Evolutionary conservation across 2,888 invertebrate genomes (phyloP), one percentile per base, ranked within the genome.

Genomic region (Lapara coniferarum): DNA sequence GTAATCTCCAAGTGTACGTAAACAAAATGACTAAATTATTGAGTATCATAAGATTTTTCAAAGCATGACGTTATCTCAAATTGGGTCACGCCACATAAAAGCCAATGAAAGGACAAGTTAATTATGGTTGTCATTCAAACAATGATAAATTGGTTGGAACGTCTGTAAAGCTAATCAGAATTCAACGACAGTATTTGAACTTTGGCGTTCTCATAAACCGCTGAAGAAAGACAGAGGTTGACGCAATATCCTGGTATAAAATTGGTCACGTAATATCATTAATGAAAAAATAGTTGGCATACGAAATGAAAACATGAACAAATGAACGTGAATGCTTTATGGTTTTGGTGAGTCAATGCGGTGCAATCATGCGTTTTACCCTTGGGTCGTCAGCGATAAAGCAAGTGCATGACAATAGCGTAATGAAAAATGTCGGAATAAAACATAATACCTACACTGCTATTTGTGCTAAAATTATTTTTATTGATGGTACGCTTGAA

Each of bases 151-250:
- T 83, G 81, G 76, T 74, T 71, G 75, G 81, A 83, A 82, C 82
- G 81, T 82, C 80, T 83, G 81, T 80, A 76, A 78, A 75, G 75
- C 82, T 89, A 85, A 91, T 92, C 87, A 89, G 81, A 87, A 92
- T 92, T 92, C 92, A 87, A 80, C 78, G 76, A 77, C 78, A 84
- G 87, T 84, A 80, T 87, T 88, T 91, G 89, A 92, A 88, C 91
- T 90, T 88, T 91, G 88, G 85, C 86, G 83, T 86, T 75, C 78
- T 83, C 84, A 77, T 87, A 82, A 85, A 55, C 66, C 44, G 6
- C 51, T 46, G 56, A 86, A 84, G 81, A 85, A 86, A 85, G 74
- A 74, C 81, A 77, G 81, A 83, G 83, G 83, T 80, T 82, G 81
- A 81, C 78, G 84, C 76, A 81, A 85, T 78, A 72, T 75, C 77